Evolutionary conservation across 2,797 vertebrate genomes (phyloP), one percentile per base, ranked within the genome.

Genomic region (Hapalemur alaotrensis): DNA sequence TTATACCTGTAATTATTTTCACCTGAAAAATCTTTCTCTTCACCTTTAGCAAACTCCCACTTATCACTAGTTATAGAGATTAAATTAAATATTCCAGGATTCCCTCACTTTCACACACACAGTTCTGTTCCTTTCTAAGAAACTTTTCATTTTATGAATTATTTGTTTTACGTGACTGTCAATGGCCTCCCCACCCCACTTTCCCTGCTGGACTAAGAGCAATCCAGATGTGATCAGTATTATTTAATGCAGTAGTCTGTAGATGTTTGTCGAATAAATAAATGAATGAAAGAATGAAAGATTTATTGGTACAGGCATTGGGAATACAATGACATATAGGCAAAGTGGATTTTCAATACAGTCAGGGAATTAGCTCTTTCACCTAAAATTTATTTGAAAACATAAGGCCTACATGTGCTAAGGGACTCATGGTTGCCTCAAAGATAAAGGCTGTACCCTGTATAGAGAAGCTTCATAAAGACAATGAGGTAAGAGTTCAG

Each of bases 301-400:
- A 63, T 73, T 81, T 35, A 7, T 23, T 88, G 46, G 48, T 25
- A 75, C 7, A 93, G 48, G 18, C n/a, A 30, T 35, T 89, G 76
- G 28, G 43, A 65, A 76, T 59, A 59, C 5, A 80, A 12, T 52
- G 38, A 76, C 3, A 10, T 50, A 48, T 2, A 50, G 43, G 2
- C 50, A 72, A 54, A 18, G 22, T 81, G n/a, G 14, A 48, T 59
- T 86, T 93, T 91, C 46, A 73, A 6, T 89, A 17, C 22, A 83
- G 0, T 46, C 17, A 15, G 38, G n/a, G n/a, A 30, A 50, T 80
- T 88, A 75, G 14, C 28, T 95, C 38, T 63, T 65, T 93, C 11
- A 57, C 11, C 25, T 92, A 87, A 95, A 93, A 43, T 72, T 23
- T 86, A 59, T 69, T 86, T 91, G 50, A 89, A 83, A 84, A 67